Evolutionary conservation across 2,113 vertebrate genomes (phyloP), one percentile per base, ranked within the genome.

Genomic region (Machaerirhynchus nigripectus): DNA sequence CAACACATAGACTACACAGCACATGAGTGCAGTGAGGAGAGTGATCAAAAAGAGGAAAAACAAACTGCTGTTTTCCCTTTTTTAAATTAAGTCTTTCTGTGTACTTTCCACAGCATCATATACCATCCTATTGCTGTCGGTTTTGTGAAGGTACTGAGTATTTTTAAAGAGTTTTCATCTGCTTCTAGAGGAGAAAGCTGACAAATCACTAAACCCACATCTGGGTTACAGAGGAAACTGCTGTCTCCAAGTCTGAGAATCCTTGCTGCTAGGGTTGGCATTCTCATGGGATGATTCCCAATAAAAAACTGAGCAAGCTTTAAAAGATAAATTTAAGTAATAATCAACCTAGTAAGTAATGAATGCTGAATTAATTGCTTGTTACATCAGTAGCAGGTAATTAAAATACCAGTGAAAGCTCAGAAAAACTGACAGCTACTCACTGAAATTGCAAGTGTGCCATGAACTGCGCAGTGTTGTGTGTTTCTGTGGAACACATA

Each of bases 291-390:
- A 96, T 40, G 30, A 55, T 56, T 95, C 85, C 82, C 18, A 80
- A 31, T 49, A 79, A 94, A 94, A 96, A 94, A 85, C 8, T 8
- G 44, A 96, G 85, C 57, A 73, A 93, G 56, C 35, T 92, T 93
- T 78, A 40, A 90, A 86, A 92, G 70, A 47, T 68, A 56, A 71
- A 79, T 92, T 84, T 95, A 95, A 95, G 92, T 94, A 91, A 95
- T 90, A 90, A 90, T 84, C 85, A 90, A 84, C 76, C 52, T 92
- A 84, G 59, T 59, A 91, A 94, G 94, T 93, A 93, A 87, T 94
- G 90, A 96, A 94, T 92, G 74, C 31, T 93, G 79, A 96, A 96
- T 86, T 96, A 95, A 96, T 95, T 93, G 92, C 90, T 90, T 88
- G 55, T 93, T 90, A 70, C 39, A 84, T 86, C 33, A 57, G 85